Evolutionary conservation across 2,797 vertebrate genomes (phyloP).

Genomic region (Anableps anableps): DNA sequence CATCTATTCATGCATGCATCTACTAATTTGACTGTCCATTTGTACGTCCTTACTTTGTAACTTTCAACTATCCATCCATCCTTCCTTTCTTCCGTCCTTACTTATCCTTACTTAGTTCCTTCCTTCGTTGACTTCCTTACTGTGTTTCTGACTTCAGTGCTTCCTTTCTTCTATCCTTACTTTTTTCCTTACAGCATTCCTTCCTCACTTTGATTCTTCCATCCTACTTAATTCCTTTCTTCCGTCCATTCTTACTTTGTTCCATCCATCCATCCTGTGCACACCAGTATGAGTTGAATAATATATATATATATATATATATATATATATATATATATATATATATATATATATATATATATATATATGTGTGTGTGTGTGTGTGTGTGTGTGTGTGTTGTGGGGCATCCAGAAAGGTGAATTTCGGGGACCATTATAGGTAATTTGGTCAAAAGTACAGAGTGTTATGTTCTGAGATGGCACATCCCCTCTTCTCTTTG

Average conservation of each 20-base stretch:
- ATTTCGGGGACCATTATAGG: conserved; percentile 46
- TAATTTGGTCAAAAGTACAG: conserved; percentile 58
- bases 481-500: conserved; percentile 39
- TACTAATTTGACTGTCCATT: background rate
- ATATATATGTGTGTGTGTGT: no score
- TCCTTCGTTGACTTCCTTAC: background rate
- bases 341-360: no score
- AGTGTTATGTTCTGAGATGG: conserved; percentile 27
- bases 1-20: background rate
- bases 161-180: background rate
- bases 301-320: conserved; percentile 60
- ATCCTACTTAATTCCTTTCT: background rate
- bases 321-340: no score
- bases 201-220: no score
- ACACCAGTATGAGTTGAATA: conserved; percentile 38
- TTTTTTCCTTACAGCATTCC: background rate
- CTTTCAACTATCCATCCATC: no score
- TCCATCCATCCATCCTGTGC: background rate
- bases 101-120: no score
- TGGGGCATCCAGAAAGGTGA: conserved; percentile 43
- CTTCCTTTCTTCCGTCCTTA: no score
- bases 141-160: background rate
- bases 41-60: background rate
- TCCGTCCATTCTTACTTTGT: background rate
- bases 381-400: no score